phyloP scores from a whole-genome alignment of 2,113 vertebrate genomes.

The Conger conger region DNA sequence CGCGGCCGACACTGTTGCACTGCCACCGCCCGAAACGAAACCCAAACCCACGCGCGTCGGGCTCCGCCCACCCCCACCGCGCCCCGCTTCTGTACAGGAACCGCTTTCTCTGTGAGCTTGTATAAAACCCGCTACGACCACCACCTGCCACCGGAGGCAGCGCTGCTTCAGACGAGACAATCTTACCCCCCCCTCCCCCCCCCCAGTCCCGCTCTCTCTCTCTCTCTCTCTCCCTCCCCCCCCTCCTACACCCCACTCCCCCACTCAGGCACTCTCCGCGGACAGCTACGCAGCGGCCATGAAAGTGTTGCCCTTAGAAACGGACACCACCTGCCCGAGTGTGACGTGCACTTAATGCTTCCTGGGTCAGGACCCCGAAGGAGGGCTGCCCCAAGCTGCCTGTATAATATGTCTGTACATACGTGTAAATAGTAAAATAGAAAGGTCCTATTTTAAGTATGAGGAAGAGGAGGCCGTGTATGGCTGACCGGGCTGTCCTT shows the following conservation, averaged over 20 bases:
- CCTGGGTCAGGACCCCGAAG: conserved; percentile 53
- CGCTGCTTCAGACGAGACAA: conserved; percentile 30
- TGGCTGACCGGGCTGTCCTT: conserved; percentile 49
- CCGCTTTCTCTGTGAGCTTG: not conserved
- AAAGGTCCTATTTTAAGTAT: conserved; percentile 75
- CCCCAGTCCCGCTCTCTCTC: not conserved
- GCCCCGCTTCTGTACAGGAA: not conserved
- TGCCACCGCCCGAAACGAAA: not conserved
- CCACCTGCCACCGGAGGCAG: not conserved
- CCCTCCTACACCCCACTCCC: not conserved
- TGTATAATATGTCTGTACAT: conserved; percentile 43
- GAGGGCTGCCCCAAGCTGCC: conserved; percentile 40
- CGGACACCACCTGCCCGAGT: conserved; percentile 50
- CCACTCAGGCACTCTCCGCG: conserved; percentile 40
- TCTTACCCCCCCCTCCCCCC: not conserved
- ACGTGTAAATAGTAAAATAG: conserved; percentile 70
- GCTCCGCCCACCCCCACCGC: no score
- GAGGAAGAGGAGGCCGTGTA: conserved; percentile 57
- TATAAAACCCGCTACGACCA: not conserved
- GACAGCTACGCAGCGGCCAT: conserved; percentile 5
- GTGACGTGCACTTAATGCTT: conserved; percentile 55
- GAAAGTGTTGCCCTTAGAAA: conserved; percentile 24
- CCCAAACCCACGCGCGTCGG: not conserved
- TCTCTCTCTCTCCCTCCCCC: not conserved
- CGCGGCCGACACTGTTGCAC: not conserved